Percentiles rank a stretch among this genome's conserved stretches.
Evolutionary conservation across 2,113 vertebrate genomes (phyloP).

Genomic region (Marmota flaviventris): DNA sequence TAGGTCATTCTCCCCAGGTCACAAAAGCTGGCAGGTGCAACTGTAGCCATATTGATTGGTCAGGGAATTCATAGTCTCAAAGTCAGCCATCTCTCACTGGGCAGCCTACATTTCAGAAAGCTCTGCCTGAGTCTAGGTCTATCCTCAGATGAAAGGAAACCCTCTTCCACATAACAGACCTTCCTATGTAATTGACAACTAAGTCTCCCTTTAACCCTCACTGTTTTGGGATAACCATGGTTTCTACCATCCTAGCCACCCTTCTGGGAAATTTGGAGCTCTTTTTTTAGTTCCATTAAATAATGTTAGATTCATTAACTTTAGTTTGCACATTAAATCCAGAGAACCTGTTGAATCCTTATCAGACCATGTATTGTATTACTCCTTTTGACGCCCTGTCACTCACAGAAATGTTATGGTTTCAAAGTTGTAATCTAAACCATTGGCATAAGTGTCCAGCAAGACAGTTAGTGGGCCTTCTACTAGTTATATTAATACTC

Average conservation of each 20-base stretch:
- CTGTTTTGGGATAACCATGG: neutral
- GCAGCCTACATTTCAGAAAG: neutral
- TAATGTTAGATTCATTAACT: neutral
- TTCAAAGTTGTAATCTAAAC: conserved; percentile 37
- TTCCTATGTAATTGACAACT: neutral
- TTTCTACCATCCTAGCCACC: neutral
- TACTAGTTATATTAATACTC: neutral
- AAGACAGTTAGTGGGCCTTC: neutral
- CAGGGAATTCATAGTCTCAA: neutral
- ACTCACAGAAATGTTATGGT: neutral
- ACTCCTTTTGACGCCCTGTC: neutral
- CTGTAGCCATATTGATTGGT: neutral
- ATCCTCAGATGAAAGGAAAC: neutral
- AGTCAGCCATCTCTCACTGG: neutral
- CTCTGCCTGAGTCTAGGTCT: neutral
- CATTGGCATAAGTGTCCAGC: neutral
- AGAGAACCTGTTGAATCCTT: conserved; percentile 19
- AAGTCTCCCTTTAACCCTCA: neutral
- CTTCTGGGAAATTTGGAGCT: neutral
- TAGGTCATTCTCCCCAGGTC: neutral
- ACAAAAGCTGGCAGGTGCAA: neutral
- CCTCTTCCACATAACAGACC: neutral
- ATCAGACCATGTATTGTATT: neutral
- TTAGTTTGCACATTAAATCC: conserved; percentile 7
- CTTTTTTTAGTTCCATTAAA: neutral